A percentile compares a stretch with the other conserved stretches of the same genome.
Evolutionary conservation across 2,888 invertebrate species (phyloP).

Genomic region (Glaucopsyche alexis): DNA sequence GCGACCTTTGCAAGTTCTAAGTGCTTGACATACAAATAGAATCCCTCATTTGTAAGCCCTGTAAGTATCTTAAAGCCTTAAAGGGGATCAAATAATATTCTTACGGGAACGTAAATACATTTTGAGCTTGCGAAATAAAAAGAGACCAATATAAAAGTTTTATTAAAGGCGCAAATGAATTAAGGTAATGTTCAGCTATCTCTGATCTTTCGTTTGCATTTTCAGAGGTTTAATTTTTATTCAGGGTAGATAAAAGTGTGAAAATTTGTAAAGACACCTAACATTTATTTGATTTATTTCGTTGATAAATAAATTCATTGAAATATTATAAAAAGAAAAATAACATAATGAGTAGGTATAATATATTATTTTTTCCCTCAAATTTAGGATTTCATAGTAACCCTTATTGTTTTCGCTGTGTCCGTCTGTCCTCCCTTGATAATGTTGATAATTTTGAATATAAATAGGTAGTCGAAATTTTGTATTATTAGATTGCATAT

Average conservation of each 20-base stretch:
- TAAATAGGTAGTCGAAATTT: too few species aligned
- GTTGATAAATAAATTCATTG: too few species aligned
- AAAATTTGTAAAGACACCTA: background rate
- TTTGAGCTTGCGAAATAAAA: background rate
- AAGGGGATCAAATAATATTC: constrained; percentile 26
- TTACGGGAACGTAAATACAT: constrained; percentile 10
- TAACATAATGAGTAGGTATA: too few species aligned
- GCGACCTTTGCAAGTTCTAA: constrained; percentile 9
- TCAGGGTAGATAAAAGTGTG: background rate
- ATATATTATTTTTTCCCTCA: too few species aligned
- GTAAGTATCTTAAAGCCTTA: constrained; percentile 17
- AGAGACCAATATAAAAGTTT: constrained; percentile 1
- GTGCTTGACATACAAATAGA: background rate
- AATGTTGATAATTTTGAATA: too few species aligned
- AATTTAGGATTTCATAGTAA: too few species aligned
- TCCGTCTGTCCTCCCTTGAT: too few species aligned
- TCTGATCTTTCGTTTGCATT: background rate
- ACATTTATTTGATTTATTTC: background rate
- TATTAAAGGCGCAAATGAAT: constrained; percentile 3
- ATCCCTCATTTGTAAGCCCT: constrained; percentile 3
- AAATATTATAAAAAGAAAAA: too few species aligned
- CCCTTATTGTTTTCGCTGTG: too few species aligned
- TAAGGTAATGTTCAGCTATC: background rate
- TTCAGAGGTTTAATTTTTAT: background rate
- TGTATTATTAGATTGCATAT: too few species aligned